Base-by-base conservation (phyloP, 2,113 vertebrate genomes). In the Campylomormyrus tamandua region DNA sequence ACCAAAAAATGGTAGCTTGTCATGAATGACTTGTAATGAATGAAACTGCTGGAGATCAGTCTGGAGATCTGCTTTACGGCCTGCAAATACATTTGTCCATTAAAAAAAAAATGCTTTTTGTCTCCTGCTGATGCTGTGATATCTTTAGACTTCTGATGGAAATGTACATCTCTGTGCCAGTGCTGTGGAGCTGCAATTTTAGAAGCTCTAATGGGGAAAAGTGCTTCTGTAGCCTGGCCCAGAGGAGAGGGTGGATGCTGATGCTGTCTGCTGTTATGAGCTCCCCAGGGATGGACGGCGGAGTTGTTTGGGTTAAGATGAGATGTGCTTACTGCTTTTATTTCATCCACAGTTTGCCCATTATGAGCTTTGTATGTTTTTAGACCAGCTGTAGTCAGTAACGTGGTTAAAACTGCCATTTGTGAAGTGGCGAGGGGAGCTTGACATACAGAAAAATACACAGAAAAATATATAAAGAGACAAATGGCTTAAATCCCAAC, bases 131-230 rank as follows among this genome's bases (percentile, higher is more conserved):
- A 90, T 90, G n/a, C 91, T 87, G 52, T 50, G 17, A 27, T 27
- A 90, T 87, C 56, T 91, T 93, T 91, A 92, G 66, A 91, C 88
- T 84, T 88, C 35, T 90, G 91, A 93, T 90, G 50, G 90, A 91
- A 92, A 93, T 91, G 91, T 49, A 62, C 89, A 66, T 88, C 39
- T 5, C 58, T 89, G 88, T 92, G 90, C 80, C 80, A 89, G 88
- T 53, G 48, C 42, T 91, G 90, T 13, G 90, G 87, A 90, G 88
- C 88, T 66, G 66, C 7, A 86, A 77, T 91, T 62, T 89, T 42
- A 91, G 90, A 77, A 48, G 87, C 85, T 90, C 24, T 45, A 46
- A 27, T 53, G 31, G 39, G 46, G 0, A 48, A 46, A 88, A 83
- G 88, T 66, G n/a, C 80, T 87, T 88, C 46, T 70, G 42, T 49